Evolutionary conservation across 2,797 vertebrate species (phyloP).

Genomic region (Lophura swinhoii): DNA sequence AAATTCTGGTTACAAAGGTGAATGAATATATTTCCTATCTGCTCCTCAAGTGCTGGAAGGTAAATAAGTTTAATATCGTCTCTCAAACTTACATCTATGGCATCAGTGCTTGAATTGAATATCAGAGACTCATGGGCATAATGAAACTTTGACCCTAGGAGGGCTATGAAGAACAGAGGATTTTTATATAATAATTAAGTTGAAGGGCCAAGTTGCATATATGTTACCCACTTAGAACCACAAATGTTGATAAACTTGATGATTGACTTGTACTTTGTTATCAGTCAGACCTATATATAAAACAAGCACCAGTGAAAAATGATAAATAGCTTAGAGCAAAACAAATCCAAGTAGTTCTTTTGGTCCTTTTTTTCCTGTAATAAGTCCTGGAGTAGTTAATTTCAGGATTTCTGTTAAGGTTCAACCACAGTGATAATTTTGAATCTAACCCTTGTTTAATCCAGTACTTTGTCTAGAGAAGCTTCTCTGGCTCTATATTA

Average conservation of each 20-base stretch:
- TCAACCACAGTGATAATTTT: slow-evolving; percentile 59
- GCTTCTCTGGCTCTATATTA: slow-evolving; percentile 28
- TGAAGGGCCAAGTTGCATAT: neutral
- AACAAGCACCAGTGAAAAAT: neutral
- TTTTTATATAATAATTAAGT: neutral
- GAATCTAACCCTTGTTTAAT: slow-evolving; percentile 52
- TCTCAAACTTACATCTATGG: neutral
- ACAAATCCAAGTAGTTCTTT: neutral
- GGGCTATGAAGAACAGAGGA: neutral
- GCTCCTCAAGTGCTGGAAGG: neutral
- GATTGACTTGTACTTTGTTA: neutral
- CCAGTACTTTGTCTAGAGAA: slow-evolving; percentile 28
- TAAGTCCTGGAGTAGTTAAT: slow-evolving; percentile 29
- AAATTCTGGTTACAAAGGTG: neutral
- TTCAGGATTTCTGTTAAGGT: slow-evolving; percentile 62
- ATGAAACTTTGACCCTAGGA: neutral
- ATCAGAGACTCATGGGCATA: neutral
- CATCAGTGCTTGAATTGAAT: neutral
- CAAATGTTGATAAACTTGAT: neutral
- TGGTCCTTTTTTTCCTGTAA: neutral
- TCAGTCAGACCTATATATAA: neutral
- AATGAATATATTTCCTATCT: neutral
- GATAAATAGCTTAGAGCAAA: neutral
- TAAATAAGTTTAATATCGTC: neutral
- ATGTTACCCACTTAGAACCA: neutral